Percentiles rank a stretch among this genome's conserved stretches.
Conservation (phyloP, 1,140 invertebrate genomes). For the Lysiphlebus fabarum region DNA sequence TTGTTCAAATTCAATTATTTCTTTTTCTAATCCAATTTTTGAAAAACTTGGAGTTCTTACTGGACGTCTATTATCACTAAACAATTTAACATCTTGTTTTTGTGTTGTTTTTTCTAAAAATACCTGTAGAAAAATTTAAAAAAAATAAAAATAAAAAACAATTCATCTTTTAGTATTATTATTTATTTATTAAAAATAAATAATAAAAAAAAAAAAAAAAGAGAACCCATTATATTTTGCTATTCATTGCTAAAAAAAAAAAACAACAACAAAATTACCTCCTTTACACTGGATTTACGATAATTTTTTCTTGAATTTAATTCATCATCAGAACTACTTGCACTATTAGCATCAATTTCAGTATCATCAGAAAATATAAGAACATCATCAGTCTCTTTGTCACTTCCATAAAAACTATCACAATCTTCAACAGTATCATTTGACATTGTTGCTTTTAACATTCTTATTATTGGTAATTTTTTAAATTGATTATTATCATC, state of each 20-base stretch:
- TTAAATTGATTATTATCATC: constrained; percentile 25
- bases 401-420: constrained; percentile 64
- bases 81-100: no score
- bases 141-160: no score
- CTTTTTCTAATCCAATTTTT: constrained; percentile 49
- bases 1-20: constrained; percentile 59
- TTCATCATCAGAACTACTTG: constrained; percentile 48
- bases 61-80: no score
- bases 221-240: no score
- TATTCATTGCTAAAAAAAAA: background rate
- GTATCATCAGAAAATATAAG: constrained; percentile 70
- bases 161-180: no score
- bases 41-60: constrained; percentile 29
- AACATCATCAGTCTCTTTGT: constrained; percentile 65
- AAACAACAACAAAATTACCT: constrained; percentile 40
- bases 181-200: no score
- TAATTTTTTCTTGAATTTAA: background rate
- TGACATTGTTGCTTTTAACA: constrained; percentile 34
- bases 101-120: no score
- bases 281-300: constrained; percentile 44
- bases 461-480: constrained; percentile 31
- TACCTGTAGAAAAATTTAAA: no score
- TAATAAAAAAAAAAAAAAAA: no score
- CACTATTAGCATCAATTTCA: constrained; percentile 51
- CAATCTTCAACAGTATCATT: constrained; percentile 48